Evolutionary conservation across 1,140 invertebrate genomes (phyloP), one percentile per base, ranked within the genome.

Genomic region (Tribolium madens): DNA sequence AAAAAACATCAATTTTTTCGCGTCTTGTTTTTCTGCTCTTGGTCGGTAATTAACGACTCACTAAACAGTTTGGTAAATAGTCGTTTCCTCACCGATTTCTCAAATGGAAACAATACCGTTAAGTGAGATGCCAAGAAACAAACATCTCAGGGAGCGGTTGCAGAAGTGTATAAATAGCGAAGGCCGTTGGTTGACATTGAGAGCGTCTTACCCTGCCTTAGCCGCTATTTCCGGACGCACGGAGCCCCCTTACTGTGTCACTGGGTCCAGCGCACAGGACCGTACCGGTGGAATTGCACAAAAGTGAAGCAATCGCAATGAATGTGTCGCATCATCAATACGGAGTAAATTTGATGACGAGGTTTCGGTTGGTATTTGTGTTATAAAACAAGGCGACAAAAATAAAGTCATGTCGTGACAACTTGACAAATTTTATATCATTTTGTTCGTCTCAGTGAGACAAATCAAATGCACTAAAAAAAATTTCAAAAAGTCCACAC

Each of bases 171-270:
- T 78, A 69, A 78, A 78, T 78, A 78, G 76, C 76, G 76, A 78
- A 78, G 76, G 76, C 60, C 76, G 76, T 31, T 15, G 73, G 72
- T 75, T 78, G 76, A 78, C 76, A 78, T 78, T 78, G 76, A 78
- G 57, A 64, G 50, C 73, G 76, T 78, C 76, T 75, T 60, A 78
- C 76, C 76, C 76, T 72, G 76, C 76, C 57, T 74, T 42, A 75
- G 76, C 46, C 73, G 73, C 73, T 78, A 78, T 78, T 78, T 78
- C 76, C 76, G 76, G 76, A 78, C 70, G 33, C 76, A 57, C 64
- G 53, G 64, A 78, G 48, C 48, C 73, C 47, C 69, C 47, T 17
- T 71, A 71, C 69, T 71, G 26, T 71, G 69, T 71, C 47, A 71
- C 69, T 71, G 69, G 69, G 69, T 71, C 69, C 47, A n/a, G n/a